Conservation (phyloP, 2,888 invertebrate species). For the Catocala fraxini region DNA sequence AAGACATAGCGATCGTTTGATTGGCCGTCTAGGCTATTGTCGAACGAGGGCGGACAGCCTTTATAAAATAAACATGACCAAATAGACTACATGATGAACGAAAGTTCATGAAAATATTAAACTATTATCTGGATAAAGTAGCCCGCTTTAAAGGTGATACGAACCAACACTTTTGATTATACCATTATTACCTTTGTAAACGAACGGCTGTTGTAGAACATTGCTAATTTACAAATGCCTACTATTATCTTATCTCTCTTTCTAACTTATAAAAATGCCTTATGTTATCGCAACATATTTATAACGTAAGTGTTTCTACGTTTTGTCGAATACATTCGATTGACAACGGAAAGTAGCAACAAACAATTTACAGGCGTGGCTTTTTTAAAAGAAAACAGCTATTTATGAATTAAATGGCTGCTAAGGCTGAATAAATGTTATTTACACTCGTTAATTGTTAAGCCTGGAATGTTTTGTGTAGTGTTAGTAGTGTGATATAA, state of each 20-base stretch:
- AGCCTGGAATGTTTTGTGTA: conserved; percentile 18
- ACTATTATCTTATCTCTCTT: conserved; percentile 9
- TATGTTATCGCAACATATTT: conserved; percentile 14
- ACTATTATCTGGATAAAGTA: too few relatives aligned
- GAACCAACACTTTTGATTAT: not conserved
- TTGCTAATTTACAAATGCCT: not conserved
- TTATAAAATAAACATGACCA: too few relatives aligned
- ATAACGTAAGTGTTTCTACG: not conserved
- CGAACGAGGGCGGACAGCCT: too few relatives aligned
- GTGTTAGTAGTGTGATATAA: conserved; percentile 21
- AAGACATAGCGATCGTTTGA: too few relatives aligned
- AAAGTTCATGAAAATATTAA: too few relatives aligned
- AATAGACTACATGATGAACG: too few relatives aligned
- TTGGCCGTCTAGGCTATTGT: too few relatives aligned
- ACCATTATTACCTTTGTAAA: conserved; percentile 19
- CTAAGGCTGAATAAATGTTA: conserved; percentile 20
- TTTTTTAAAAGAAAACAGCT: conserved; percentile 37
- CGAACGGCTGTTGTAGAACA: not conserved
- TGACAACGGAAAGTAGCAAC: conserved; percentile 52
- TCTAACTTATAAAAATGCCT: not conserved
- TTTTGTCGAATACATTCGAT: conserved; percentile 3
- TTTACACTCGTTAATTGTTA: conserved; percentile 6
- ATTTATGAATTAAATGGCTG: conserved; percentile 51
- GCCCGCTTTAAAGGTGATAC: too few relatives aligned
- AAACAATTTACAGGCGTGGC: conserved; percentile 67